Conservation (phyloP, 2,888 invertebrate species). For the Cataglyphis livida region DNA sequence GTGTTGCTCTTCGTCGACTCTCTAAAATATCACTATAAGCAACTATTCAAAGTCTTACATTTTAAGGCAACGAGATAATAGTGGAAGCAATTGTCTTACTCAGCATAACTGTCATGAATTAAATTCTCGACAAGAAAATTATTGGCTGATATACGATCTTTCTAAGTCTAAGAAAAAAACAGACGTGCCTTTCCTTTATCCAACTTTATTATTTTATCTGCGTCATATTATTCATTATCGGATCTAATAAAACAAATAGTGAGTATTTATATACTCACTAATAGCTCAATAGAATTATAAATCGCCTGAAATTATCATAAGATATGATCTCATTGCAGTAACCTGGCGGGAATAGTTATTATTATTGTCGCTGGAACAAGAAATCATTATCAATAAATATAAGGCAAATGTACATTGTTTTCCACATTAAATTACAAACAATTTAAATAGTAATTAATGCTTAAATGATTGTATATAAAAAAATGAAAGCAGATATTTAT, state of each 20-base stretch:
- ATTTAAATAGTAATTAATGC: neutral
- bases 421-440: neutral
- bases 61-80: neutral
- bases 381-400: neutral
- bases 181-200: too few relatives aligned
- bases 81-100: neutral
- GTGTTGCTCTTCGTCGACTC: neutral
- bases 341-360: neutral
- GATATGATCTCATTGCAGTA: neutral
- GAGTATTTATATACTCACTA: too few relatives aligned
- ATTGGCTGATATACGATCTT: neutral
- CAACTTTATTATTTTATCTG: too few relatives aligned
- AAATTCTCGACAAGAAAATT: conserved; percentile 1
- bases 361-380: neutral
- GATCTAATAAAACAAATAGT: neutral
- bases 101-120: neutral
- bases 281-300: neutral
- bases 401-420: neutral
- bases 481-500: too few relatives aligned
- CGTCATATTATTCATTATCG: too few relatives aligned
- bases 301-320: neutral
- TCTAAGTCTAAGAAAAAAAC: neutral
- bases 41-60: neutral
- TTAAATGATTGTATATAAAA: too few relatives aligned
- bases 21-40: neutral